Conservation (phyloP, 2,888 invertebrate species). For the Stenurella melanura region DNA sequence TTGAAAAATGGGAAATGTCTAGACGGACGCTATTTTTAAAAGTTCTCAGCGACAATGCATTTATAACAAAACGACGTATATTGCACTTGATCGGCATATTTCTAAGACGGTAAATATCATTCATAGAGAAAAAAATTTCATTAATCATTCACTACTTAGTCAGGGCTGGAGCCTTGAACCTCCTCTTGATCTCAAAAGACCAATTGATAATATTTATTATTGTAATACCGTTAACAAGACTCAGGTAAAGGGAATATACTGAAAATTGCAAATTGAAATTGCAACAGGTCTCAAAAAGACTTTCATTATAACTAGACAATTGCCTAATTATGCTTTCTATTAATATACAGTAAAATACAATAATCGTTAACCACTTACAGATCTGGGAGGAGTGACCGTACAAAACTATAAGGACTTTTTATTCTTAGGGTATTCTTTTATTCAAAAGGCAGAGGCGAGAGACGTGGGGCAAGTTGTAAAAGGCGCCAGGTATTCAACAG, state of each 20-base stretch:
- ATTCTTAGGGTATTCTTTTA: constrained; percentile 55
- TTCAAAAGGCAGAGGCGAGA: constrained; percentile 54
- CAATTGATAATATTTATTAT: not conserved
- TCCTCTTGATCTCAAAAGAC: no score
- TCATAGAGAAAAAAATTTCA: no score
- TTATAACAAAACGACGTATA: not conserved
- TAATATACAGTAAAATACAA: constrained; percentile 10
- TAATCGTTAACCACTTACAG: constrained; percentile 27
- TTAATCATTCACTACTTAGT: no score
- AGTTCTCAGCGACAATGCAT: not conserved
- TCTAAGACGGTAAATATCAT: no score
- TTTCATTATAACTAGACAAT: constrained; percentile 4
- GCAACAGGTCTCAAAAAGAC: not conserved
- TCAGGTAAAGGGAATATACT: not conserved
- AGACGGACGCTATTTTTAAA: not conserved
- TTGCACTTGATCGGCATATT: no score
- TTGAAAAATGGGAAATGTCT: not conserved
- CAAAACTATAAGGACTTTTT: constrained; percentile 42
- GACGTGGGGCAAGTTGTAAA: constrained; percentile 57
- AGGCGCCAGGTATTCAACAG: constrained; percentile 60
- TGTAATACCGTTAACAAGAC: not conserved
- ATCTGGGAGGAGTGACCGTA: constrained; percentile 41
- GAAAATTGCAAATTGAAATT: constrained; percentile 2
- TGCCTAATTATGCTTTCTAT: constrained; percentile 4
- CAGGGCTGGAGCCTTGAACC: no score